Conservation (phyloP, 2,888 invertebrate genomes). For the Hyppa rectilinea region DNA sequence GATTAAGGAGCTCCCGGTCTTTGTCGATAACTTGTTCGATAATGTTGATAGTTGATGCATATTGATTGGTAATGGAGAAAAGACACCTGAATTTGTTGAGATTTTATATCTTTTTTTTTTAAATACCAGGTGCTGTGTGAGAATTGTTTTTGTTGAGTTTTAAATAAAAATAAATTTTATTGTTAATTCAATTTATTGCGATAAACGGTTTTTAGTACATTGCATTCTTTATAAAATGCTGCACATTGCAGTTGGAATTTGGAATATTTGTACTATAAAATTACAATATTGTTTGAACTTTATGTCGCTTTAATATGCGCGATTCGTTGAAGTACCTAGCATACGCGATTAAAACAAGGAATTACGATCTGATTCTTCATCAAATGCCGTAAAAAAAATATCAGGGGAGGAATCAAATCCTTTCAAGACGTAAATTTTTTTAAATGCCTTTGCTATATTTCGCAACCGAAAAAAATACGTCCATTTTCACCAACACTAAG, state of each 20-base stretch:
- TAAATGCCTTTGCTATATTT: no score
- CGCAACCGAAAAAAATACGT: neutral
- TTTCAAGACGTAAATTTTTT: neutral
- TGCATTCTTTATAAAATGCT: constrained; percentile 22
- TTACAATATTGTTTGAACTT: neutral
- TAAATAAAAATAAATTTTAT: neutral
- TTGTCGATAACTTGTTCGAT: constrained; percentile 61
- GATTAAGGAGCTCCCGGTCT: constrained; percentile 85
- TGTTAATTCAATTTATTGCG: neutral
- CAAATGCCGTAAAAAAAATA: neutral
- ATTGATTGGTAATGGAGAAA: constrained; percentile 63
- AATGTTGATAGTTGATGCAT: constrained; percentile 63
- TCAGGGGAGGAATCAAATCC: no score
- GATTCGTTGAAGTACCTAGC: constrained; percentile 1
- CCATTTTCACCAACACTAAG: neutral
- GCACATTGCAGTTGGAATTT: neutral
- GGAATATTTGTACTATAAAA: constrained; percentile 3
- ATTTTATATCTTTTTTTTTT: constrained; percentile 6
- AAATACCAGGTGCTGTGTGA: constrained; percentile 21
- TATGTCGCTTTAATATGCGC: neutral
- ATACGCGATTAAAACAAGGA: neutral
- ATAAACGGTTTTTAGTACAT: constrained; percentile 18
- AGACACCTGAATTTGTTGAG: constrained; percentile 39
- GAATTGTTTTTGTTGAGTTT: constrained; percentile 24
- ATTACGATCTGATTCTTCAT: neutral